Conservation (phyloP, 1,140 invertebrate genomes). For the Drosophila miranda region DNA sequence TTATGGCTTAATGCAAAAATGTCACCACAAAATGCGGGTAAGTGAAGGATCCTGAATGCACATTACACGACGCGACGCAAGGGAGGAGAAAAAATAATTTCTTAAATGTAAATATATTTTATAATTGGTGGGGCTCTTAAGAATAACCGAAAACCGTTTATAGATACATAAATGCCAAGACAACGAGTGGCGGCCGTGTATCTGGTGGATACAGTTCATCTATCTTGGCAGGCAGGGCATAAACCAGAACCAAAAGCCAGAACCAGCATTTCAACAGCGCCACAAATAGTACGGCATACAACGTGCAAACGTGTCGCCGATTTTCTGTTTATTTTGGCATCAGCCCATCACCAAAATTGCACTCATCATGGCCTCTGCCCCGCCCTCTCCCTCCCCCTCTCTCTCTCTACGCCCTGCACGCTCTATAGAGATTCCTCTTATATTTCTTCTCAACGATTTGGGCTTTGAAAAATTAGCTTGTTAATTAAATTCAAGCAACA, state of each 20-base stretch:
- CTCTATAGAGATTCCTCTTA: background rate
- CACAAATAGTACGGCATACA: constrained; percentile 17
- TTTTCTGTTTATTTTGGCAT: constrained; percentile 51
- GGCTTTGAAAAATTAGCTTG: constrained; percentile 78
- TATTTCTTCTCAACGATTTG: constrained; percentile 57
- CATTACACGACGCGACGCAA: constrained; percentile 1
- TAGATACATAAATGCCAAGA: constrained; percentile 37
- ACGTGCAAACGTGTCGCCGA: background rate
- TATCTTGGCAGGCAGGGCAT: constrained; percentile 39
- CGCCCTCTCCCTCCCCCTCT: background rate
- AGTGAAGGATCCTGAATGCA: constrained; percentile 12
- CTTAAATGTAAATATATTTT: too few relatives aligned
- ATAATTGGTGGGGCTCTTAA: constrained; percentile 27
- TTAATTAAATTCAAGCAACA: constrained; percentile 77
- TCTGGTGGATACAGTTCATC: constrained; percentile 41
- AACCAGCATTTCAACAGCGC: constrained; percentile 40
- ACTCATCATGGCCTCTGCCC: background rate
- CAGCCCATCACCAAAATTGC: constrained; percentile 27
- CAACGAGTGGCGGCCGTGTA: background rate
- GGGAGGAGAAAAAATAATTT: background rate
- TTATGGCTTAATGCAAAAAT: constrained; percentile 53
- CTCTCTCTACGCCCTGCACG: background rate
- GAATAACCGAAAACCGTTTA: constrained; percentile 22
- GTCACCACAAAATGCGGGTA: constrained; percentile 28
- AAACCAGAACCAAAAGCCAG: constrained; percentile 3